A percentile compares a stretch with the other conserved stretches of the same genome.
Conservation (phyloP, 2,888 invertebrate species). For the Leuctra nigra region DNA sequence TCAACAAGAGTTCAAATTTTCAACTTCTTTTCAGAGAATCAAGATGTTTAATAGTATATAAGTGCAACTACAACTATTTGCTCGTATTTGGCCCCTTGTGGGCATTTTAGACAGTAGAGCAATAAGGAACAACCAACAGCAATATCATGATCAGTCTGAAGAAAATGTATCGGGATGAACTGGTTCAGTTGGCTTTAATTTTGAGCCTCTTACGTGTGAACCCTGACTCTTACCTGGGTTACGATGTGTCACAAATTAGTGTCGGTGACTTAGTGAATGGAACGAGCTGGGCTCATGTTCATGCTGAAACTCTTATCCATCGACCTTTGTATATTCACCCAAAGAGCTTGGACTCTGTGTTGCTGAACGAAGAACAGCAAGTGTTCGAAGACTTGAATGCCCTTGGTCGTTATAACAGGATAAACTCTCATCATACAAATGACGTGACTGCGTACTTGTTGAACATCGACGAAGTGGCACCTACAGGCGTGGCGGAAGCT, state of each 20-base stretch:
- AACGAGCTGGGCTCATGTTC: slow-evolving; percentile 49
- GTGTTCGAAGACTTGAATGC: slow-evolving; percentile 67
- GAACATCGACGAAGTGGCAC: slow-evolving; percentile 44
- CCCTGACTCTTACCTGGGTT: slow-evolving; percentile 59
- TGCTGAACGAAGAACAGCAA: slow-evolving; percentile 64
- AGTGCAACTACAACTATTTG: neutral
- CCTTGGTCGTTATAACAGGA: slow-evolving; percentile 54
- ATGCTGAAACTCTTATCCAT: slow-evolving; percentile 22
- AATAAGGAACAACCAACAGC: neutral
- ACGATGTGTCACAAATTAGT: slow-evolving; percentile 49
- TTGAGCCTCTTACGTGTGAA: slow-evolving; percentile 72
- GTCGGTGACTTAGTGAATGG: slow-evolving; percentile 48
- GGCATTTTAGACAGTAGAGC: neutral
- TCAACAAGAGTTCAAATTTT: too few relatives aligned
- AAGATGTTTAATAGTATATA: too few relatives aligned
- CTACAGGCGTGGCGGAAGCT: too few relatives aligned
- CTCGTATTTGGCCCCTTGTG: slow-evolving; percentile 12
- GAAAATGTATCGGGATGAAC: slow-evolving; percentile 74
- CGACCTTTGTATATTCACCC: slow-evolving; percentile 50
- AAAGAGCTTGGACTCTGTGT: slow-evolving; percentile 61
- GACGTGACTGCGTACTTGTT: slow-evolving; percentile 56
- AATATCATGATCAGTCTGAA: slow-evolving; percentile 68
- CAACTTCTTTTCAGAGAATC: too few relatives aligned
- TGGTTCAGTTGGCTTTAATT: slow-evolving; percentile 72
- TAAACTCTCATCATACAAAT: slow-evolving; percentile 43